Conservation (phyloP, 2,113 vertebrate species). For the Monopterus albus region DNA sequence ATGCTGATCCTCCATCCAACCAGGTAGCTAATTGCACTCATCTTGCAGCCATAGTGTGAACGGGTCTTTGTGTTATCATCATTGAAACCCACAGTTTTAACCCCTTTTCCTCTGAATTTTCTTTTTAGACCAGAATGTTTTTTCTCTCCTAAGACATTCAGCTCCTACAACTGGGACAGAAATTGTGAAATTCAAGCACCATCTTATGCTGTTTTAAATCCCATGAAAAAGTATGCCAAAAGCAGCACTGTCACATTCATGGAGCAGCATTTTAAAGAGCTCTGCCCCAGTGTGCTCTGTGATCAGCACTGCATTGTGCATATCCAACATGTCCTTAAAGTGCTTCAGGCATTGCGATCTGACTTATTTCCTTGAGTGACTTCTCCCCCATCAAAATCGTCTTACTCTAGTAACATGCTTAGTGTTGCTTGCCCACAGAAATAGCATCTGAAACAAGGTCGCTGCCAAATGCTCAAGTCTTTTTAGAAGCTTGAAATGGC, state of each 20-base stretch:
- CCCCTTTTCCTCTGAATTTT: slow-evolving; percentile 27
- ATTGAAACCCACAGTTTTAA: not conserved
- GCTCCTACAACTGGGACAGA: slow-evolving; percentile 57
- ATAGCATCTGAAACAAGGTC: slow-evolving; percentile 75
- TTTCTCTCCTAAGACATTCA: slow-evolving; percentile 17
- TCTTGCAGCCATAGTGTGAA: slow-evolving; percentile 23
- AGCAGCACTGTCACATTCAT: slow-evolving; percentile 62
- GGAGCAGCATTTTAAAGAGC: slow-evolving; percentile 64
- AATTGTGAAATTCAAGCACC: slow-evolving; percentile 49
- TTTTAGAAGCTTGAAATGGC: slow-evolving; percentile 61
- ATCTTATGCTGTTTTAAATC: slow-evolving; percentile 73
- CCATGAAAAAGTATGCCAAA: slow-evolving; percentile 68
- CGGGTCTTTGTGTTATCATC: slow-evolving; percentile 8
- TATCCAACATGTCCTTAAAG: slow-evolving; percentile 71
- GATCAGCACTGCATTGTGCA: slow-evolving; percentile 71
- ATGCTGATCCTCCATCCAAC: not conserved
- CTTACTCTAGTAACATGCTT: slow-evolving; percentile 79
- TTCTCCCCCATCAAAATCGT: slow-evolving; percentile 72
- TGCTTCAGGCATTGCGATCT: slow-evolving; percentile 63
- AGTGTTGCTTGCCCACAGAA: slow-evolving; percentile 74
- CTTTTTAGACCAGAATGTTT: slow-evolving; percentile 11
- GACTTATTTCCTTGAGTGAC: slow-evolving; percentile 77
- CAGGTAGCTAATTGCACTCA: slow-evolving; percentile 18
- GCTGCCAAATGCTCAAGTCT: slow-evolving; percentile 63
- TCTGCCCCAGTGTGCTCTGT: slow-evolving; percentile 58